Evolutionary conservation across 2,888 invertebrate genomes (phyloP).

Genomic region (Phaedon cochleariae): DNA sequence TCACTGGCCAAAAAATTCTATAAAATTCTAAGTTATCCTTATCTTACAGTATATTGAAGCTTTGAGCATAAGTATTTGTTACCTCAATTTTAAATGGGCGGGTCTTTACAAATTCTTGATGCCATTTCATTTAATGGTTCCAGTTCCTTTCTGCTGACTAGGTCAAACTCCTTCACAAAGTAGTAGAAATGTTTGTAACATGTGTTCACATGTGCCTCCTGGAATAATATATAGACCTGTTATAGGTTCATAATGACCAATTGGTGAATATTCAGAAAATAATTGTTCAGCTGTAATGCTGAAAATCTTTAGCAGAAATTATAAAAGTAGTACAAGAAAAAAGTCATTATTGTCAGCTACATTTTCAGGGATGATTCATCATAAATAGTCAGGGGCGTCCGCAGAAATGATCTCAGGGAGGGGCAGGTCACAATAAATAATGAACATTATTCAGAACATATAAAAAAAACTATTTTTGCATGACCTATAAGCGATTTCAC

Average conservation of each 20-base stretch:
- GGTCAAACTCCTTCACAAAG: conserved; percentile 86
- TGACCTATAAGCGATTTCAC: too few relatives aligned
- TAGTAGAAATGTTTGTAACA: conserved; percentile 96
- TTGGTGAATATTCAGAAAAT: too few relatives aligned
- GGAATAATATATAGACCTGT: conserved; percentile 44
- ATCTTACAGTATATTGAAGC: conserved; percentile 1
- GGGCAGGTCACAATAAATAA: too few relatives aligned
- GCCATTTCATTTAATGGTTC: conserved; percentile 86
- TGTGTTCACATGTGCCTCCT: conserved; percentile 93
- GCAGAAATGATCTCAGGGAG: too few relatives aligned
- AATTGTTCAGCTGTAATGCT: too few relatives aligned
- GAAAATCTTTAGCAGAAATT: too few relatives aligned
- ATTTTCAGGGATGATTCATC: too few relatives aligned
- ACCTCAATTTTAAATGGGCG: conserved; percentile 20
- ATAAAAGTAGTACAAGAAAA: too few relatives aligned
- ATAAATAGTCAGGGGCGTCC: too few relatives aligned
- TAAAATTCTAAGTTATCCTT: neutral
- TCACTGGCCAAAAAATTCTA: neutral
- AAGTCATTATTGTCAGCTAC: too few relatives aligned
- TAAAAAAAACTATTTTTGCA: too few relatives aligned
- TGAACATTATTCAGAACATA: too few relatives aligned
- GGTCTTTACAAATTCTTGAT: conserved; percentile 73
- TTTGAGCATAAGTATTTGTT: conserved; percentile 7
- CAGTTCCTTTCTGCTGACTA: conserved; percentile 83
- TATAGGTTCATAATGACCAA: neutral